A percentile compares a stretch with the other conserved stretches of the same genome.
Conservation (phyloP, 2,797 vertebrate species). For the Phoxinus dragarum region DNA sequence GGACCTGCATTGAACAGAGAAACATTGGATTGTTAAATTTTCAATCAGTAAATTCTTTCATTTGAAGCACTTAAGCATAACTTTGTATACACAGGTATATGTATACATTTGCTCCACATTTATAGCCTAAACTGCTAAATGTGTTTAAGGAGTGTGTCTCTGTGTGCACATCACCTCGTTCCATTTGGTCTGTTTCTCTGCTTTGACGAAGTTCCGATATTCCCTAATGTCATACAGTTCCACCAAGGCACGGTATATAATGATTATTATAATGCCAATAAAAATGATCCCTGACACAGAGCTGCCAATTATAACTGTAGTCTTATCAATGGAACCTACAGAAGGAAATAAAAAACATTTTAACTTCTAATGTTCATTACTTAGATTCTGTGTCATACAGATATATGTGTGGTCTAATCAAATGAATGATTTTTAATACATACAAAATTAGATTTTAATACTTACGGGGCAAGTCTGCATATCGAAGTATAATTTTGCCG, state of each 20-base stretch:
- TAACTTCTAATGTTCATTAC: background rate
- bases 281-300: constrained; percentile 70
- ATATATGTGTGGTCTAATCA: background rate
- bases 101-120: background rate
- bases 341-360: background rate
- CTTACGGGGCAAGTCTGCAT: constrained; percentile 59
- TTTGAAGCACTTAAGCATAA: background rate
- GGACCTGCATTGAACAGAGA: constrained; percentile 65
- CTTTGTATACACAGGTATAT: background rate
- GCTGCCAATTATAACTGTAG: constrained; percentile 65
- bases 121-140: background rate
- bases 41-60: background rate
- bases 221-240: constrained; percentile 76
- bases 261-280: constrained; percentile 71
- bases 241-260: constrained; percentile 70
- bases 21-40: constrained; percentile 14
- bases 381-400: background rate
- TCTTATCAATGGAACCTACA: constrained; percentile 66
- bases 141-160: background rate
- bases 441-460: background rate
- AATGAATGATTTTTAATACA: background rate
- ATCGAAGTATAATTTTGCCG: constrained; percentile 50
- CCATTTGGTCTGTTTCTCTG: constrained; percentile 68
- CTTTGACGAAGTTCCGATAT: constrained; percentile 72
- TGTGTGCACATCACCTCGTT: constrained; percentile 67